phyloP scores from a whole-genome alignment of 1,140 invertebrate species.

The Bombus consobrinus region DNA sequence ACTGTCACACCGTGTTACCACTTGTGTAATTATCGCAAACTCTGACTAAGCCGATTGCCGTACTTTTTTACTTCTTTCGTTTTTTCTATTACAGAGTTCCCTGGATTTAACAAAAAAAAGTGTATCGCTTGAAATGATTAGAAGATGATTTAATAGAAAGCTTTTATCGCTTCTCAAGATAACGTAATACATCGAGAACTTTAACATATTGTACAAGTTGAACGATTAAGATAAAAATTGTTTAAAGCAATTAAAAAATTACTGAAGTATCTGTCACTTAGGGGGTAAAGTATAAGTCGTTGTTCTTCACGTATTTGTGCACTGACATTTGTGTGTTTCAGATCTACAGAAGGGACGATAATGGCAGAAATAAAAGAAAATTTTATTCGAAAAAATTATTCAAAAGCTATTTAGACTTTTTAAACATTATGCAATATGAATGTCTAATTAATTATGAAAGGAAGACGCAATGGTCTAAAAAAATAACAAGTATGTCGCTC shows the following conservation, averaged over 20 bases:
- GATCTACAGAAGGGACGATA: too few relatives aligned
- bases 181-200: neutral
- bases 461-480: neutral
- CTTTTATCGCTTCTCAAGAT: neutral
- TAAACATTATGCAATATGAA: neutral
- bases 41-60: neutral
- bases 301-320: neutral
- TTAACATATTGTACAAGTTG: neutral
- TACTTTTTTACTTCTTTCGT: neutral
- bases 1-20: slow-evolving; percentile 72
- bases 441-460: neutral
- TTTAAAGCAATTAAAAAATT: neutral
- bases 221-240: neutral
- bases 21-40: slow-evolving; percentile 63
- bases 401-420: neutral
- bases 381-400: too few relatives aligned
- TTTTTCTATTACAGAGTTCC: too few relatives aligned
- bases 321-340: too few relatives aligned
- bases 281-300: neutral
- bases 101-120: neutral
- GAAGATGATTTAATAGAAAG: neutral
- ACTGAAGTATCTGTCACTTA: neutral
- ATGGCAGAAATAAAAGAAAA: too few relatives aligned
- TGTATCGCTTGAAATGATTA: neutral
- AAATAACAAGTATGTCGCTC: neutral